These are phyloP conservation scores for Muscicapa adusta DNA, from an alignment of 2,113 vertebrate species.

Conservation along the genomic window DNA sequence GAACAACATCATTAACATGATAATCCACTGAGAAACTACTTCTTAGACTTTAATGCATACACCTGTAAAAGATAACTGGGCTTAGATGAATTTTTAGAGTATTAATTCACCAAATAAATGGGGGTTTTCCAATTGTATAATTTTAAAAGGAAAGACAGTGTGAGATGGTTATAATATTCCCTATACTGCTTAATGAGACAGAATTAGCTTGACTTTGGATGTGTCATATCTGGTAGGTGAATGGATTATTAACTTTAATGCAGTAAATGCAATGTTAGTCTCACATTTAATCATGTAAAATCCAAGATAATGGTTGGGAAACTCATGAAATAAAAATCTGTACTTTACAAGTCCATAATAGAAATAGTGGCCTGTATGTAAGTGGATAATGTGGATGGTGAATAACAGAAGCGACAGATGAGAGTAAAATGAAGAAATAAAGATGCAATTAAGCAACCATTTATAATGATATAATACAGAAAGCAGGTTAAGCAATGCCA, in stretches of 20 bases:
- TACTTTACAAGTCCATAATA: background rate
- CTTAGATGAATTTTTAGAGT: background rate
- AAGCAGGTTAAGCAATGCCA: background rate
- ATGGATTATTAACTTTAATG: conserved; percentile 61
- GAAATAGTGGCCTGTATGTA: background rate
- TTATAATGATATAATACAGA: background rate
- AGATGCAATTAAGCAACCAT: background rate
- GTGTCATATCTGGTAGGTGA: conserved; percentile 39
- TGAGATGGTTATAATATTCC: background rate
- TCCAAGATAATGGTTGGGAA: background rate
- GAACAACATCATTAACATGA: background rate
- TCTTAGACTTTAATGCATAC: background rate
- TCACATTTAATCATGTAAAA: background rate
- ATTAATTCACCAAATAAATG: background rate
- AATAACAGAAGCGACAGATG: background rate
- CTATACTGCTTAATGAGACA: conserved; percentile 52
- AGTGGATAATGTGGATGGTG: background rate
- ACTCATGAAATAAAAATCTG: background rate
- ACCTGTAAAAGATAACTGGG: background rate
- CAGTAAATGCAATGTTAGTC: background rate
- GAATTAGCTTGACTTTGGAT: conserved; percentile 38
- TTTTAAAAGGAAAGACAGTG: background rate
- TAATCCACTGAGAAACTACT: background rate
- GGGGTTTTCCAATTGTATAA: background rate
- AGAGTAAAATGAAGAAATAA: background rate